phyloP scores from a whole-genome alignment of 1,140 invertebrate genomes.

The Bradynema listronoti region DNA sequence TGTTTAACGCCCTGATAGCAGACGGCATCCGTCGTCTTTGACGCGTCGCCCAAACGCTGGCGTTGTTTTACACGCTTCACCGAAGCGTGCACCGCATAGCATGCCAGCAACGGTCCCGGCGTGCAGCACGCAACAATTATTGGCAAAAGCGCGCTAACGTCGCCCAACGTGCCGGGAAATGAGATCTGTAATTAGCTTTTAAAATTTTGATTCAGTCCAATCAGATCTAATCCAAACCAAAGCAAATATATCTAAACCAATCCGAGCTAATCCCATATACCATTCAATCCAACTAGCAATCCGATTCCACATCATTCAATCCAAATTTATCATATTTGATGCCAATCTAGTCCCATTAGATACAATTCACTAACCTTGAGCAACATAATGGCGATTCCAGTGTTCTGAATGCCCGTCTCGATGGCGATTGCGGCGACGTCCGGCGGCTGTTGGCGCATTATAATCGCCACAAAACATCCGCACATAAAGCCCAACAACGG shows the following conservation, averaged over 20 bases:
- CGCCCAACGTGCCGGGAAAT: constrained; percentile 59
- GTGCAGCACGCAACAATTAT: constrained; percentile 86
- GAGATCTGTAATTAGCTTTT: constrained; percentile 57
- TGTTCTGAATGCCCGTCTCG: constrained; percentile 89
- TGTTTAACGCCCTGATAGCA: no score
- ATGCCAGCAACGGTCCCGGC: constrained; percentile 70
- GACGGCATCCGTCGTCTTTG: no score
- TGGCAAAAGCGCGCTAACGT: constrained; percentile 68
- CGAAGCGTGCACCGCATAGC: constrained; percentile 49
- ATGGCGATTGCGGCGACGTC: constrained; percentile 77
- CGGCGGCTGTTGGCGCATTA: constrained; percentile 44
- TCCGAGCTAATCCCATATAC: no score
- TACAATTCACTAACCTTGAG: constrained; percentile 59
- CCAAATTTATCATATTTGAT: no score
- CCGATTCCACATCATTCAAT: no score
- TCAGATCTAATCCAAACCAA: no score
- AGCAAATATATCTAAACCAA: no score
- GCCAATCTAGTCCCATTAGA: no score
- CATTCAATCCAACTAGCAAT: no score
- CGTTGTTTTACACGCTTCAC: constrained; percentile 37
- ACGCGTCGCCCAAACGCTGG: no score
- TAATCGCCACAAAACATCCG: constrained; percentile 62
- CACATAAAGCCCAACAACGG: constrained; percentile 78
- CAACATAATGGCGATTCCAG: constrained; percentile 80
- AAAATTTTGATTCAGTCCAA: neutral